Evolutionary conservation across 2,888 invertebrate species (phyloP), one percentile per base, ranked within the genome.

Genomic region (Cantharis rufa): DNA sequence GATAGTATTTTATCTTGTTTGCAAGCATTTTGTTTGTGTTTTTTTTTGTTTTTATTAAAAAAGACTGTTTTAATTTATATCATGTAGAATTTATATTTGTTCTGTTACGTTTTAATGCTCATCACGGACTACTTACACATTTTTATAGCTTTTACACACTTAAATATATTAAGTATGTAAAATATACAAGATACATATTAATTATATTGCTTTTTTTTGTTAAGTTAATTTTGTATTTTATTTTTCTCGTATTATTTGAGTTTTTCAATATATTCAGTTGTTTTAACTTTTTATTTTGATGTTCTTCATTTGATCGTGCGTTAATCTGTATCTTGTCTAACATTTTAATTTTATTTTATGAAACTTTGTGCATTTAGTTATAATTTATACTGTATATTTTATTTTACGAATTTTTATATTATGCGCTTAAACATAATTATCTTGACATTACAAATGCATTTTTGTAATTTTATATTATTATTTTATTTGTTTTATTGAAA

Each of bases 61-160:
- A 74, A 74, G 70, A 70, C 70, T 74, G 70, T 74, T 74, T 70
- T 74, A 74, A 74, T 74, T 70, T 74, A 70, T 70, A 70, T 48
- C 70, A 63, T 74, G 15, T 32, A 69, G 70, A 64, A 70, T 28
- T 69, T 69, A 13, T 48, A 48, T 69, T n/a, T 69, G 28, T 32
- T 70, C 70, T 70, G 28, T 63, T 69, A 28, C 28, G 15, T 32
- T 21, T 70, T 70, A 62, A 62, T 24, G 15, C 66, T 62, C 18
- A 21, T 62, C 15, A 15, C 62, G 24, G 16, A 73, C 24, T 21
- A n/a, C n/a, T n/a, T n/a, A n/a, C 16, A 69, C 28, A 62, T 69
- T 69, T 73, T 69, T 69, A 73, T 62, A 69, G 15, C 62, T 62
- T 73, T 69, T 71, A 71, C n/a, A n/a, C 9, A n/a, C 3, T 48